Evolutionary conservation across 2,888 invertebrate species (phyloP).

Genomic region (Amblyjoppa fuscipennis): DNA sequence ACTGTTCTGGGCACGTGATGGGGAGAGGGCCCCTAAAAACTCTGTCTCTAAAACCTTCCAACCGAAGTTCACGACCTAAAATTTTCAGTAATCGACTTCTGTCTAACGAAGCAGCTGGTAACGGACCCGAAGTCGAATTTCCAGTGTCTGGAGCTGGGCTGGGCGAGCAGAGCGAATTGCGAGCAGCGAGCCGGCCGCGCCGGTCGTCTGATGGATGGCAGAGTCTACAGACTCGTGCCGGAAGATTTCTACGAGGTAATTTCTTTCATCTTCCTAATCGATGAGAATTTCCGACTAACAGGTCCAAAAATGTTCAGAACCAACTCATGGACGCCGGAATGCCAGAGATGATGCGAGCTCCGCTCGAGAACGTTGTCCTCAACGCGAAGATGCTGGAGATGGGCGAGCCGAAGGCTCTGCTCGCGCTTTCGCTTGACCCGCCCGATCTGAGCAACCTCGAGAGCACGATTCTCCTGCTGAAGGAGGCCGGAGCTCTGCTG

Average conservation of each 20-base stretch:
- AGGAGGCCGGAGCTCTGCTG: slow-evolving; percentile 93
- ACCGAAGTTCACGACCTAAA: neutral
- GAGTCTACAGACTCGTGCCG: slow-evolving; percentile 93
- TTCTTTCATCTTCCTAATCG: neutral
- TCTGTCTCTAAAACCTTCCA: neutral
- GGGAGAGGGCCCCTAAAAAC: too few relatives aligned
- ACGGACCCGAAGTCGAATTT: slow-evolving; percentile 93
- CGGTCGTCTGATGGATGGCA: slow-evolving; percentile 94
- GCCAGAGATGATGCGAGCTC: slow-evolving; percentile 93
- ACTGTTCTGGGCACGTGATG: neutral
- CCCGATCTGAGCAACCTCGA: slow-evolving; percentile 94
- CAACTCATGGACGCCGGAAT: slow-evolving; percentile 86
- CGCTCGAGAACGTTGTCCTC: slow-evolving; percentile 92
- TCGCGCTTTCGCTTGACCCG: slow-evolving; percentile 94
- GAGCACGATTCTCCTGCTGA: slow-evolving; percentile 93
- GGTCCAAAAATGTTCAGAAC: slow-evolving; percentile 72
- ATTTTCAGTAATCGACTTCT: slow-evolving; percentile 95
- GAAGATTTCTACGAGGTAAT: slow-evolving; percentile 88
- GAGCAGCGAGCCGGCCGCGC: slow-evolving; percentile 96
- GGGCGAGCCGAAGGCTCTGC: slow-evolving; percentile 92
- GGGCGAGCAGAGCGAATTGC: slow-evolving; percentile 97
- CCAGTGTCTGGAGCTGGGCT: slow-evolving; percentile 91
- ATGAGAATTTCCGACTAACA: slow-evolving; percentile 70
- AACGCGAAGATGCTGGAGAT: slow-evolving; percentile 93
- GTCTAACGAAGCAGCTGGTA: slow-evolving; percentile 93